Evolutionary conservation across 2,888 invertebrate species (phyloP), one percentile per base, ranked within the genome.

Genomic region (Nymphalis polychloros): DNA sequence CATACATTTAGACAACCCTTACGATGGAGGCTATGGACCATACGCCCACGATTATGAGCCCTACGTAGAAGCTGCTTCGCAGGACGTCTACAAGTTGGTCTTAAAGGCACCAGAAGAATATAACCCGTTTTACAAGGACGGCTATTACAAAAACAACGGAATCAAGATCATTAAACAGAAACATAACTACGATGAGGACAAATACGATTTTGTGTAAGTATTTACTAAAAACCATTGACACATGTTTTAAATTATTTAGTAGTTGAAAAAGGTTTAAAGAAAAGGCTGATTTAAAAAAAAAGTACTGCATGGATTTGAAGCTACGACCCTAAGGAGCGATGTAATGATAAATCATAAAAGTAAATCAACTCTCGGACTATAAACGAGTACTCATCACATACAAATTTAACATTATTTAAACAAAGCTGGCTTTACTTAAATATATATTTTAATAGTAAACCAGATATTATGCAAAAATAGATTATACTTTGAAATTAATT

Each of bases 191-290:
- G 84, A 91, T 1, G 92, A 93, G 62, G 90, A 92, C 72, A 93
- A 90, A 86, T 93, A 92, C 79, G 92, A 93, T 78, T 93, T 92
- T 79, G 84, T 90, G 93, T 93, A 72, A 93, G 93, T 89, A 80
- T 68, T 57, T 7, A 10, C 41, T 41, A 46, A n/a, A 47, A 59
- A 31, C 47, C 19, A 46, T 13, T 41, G 41, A 7, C 5, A 20
- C 23, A 47, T 13, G 48, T 6, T 1, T 31, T 6, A 27, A 27
- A 5, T 27, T 5, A 27, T 27, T 41, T 13, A 41, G 1, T 13
- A 4, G 41, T 41, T 2, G 3, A 3, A 4, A 41, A 41, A 8
- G 3, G 41, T 13, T 41, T 10, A 4, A 13, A 41, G 13, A 13
- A 8, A 8, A 13, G 0, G 13, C 13, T 13, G 2, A 2, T 41